These are phyloP conservation scores for Lampris megalopsis DNA, from an alignment of 2,113 vertebrate genomes.

Conservation along the genomic window DNA sequence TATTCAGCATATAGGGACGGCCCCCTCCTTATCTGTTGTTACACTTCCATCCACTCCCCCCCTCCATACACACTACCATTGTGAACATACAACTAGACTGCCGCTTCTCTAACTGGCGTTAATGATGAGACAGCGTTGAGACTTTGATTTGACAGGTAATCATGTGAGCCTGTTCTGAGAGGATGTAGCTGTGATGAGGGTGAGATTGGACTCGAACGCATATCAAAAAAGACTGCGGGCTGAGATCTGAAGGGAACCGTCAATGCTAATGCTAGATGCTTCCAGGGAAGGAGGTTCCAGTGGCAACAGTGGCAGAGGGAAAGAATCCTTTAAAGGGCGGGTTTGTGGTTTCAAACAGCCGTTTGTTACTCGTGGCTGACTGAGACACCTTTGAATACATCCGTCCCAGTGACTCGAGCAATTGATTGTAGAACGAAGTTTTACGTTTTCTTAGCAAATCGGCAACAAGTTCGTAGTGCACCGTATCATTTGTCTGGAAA, in stretches of 20 bases:
- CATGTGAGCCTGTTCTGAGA: background rate
- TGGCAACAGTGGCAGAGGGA: slow-evolving; percentile 25
- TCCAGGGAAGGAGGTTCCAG: slow-evolving; percentile 49
- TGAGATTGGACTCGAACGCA: background rate
- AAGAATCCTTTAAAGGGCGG: background rate
- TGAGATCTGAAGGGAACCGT: slow-evolving; percentile 15
- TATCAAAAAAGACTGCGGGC: slow-evolving; percentile 1
- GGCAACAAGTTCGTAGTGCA: background rate
- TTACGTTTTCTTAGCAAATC: slow-evolving; percentile 14
- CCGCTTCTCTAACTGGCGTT: background rate
- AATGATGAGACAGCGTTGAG: background rate
- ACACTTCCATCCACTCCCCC: too few relatives aligned
- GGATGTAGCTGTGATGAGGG: slow-evolving; percentile 3
- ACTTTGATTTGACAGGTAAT: slow-evolving; percentile 4
- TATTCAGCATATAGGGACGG: too few relatives aligned
- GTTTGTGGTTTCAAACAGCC: slow-evolving; percentile 41
- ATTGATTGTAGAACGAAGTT: slow-evolving; percentile 28
- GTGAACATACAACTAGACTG: background rate
- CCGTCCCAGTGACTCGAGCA: slow-evolving; percentile 37
- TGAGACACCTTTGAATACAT: slow-evolving; percentile 8
- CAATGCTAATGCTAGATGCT: slow-evolving; percentile 7
- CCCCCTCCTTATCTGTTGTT: too few relatives aligned
- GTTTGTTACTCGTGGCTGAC: background rate
- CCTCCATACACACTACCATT: background rate
- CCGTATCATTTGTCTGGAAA: slow-evolving; percentile 20